Conservation (phyloP, 2,888 invertebrate genomes). For the Agonopterix arenella region DNA sequence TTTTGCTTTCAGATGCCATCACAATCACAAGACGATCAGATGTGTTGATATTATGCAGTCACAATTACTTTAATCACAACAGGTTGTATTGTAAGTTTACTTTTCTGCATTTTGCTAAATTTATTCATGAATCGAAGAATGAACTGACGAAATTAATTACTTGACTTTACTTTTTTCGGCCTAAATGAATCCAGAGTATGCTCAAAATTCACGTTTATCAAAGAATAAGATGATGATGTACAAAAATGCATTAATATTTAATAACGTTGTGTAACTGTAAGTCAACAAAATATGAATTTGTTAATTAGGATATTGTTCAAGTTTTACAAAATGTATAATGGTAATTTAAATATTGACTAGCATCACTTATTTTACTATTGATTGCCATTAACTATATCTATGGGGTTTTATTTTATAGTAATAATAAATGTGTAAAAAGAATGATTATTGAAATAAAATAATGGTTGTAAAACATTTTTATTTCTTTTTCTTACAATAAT, state of each 20-base stretch:
- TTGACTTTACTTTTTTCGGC: too few species aligned
- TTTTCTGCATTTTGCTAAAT: not conserved
- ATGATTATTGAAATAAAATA: conserved; percentile 31
- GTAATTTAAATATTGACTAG: conserved; percentile 32
- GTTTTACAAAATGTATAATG: conserved; percentile 41
- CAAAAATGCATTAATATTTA: conserved; percentile 35
- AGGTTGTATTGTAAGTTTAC: not conserved
- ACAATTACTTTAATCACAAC: conserved; percentile 20
- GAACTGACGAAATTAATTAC: too few species aligned
- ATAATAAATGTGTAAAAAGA: conserved; percentile 24
- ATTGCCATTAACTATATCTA: conserved; percentile 43
- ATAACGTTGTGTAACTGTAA: conserved; percentile 42
- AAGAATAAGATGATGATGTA: conserved; percentile 32
- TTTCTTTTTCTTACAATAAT: conserved; percentile 10
- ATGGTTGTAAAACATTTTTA: conserved; percentile 20
- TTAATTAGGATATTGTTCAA: conserved; percentile 43
- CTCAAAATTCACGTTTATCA: conserved; percentile 1
- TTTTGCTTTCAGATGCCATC: conserved; percentile 59
- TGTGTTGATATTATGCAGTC: conserved; percentile 51
- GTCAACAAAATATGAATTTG: conserved; percentile 44
- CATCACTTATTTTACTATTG: conserved; percentile 39
- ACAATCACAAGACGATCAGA: conserved; percentile 65
- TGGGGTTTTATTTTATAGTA: conserved; percentile 47
- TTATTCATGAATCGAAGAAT: not conserved
- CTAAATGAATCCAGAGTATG: too few species aligned